Conservation (phyloP, 2,797 vertebrate genomes). For the Pseudochirops corinnae region DNA sequence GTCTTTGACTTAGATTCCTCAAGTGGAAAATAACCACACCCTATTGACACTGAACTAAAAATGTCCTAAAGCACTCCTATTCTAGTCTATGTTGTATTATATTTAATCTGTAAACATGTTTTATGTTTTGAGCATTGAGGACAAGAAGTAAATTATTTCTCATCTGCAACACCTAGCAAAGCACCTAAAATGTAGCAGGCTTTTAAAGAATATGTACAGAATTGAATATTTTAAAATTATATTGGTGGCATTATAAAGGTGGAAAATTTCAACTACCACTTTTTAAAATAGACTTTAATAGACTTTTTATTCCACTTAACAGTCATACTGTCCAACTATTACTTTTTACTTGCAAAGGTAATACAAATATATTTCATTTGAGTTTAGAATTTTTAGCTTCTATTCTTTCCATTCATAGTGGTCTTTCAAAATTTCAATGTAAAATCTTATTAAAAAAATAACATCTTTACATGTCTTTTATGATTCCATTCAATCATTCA, state of each 20-base stretch:
- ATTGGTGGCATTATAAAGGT: background rate
- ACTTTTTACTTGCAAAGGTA: slow-evolving; percentile 5
- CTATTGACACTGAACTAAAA: background rate
- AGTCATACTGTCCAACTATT: background rate
- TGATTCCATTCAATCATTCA: slow-evolving; percentile 18
- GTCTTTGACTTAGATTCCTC: background rate
- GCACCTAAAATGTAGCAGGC: background rate
- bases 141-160: background rate
- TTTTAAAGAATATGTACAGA: background rate
- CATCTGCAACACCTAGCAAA: background rate
- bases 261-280: background rate
- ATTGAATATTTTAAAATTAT: slow-evolving; percentile 3
- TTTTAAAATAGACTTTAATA: background rate
- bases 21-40: background rate
- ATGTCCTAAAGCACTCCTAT: background rate
- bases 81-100: background rate
- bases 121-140: background rate
- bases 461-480: slow-evolving; percentile 4
- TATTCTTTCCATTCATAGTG: background rate
- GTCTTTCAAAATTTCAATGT: background rate
- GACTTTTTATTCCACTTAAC: background rate
- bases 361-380: slow-evolving; percentile 25
- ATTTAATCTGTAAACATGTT: background rate
- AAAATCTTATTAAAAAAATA: slow-evolving; percentile 37
- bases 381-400: slow-evolving; percentile 47